Evolutionary conservation across 2,797 vertebrate species (phyloP).

Genomic region (Melanotaenia parkinsoni): DNA sequence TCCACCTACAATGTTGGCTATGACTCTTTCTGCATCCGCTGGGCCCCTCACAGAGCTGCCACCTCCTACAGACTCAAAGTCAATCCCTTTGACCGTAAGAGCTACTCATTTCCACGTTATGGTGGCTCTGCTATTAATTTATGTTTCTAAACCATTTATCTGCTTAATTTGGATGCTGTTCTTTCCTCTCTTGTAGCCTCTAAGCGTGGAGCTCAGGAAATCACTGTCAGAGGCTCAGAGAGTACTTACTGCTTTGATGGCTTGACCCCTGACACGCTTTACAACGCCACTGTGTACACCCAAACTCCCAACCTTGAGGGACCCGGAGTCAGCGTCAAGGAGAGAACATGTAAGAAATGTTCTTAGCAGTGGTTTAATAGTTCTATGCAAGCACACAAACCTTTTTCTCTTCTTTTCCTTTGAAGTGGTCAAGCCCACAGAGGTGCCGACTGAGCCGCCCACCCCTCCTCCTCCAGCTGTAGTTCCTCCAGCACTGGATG

Average conservation of each 20-base stretch:
- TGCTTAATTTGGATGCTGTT: neutral
- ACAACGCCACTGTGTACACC: constrained; percentile 90
- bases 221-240: constrained; percentile 91
- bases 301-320: constrained; percentile 96
- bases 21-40: constrained; percentile 91
- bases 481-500: constrained; percentile 92
- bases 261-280: constrained; percentile 90
- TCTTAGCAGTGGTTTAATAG: neutral
- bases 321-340: constrained; percentile 89
- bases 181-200: constrained; percentile 60
- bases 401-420: constrained; percentile 20
- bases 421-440: constrained; percentile 93
- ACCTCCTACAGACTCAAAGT: constrained; percentile 97
- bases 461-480: constrained; percentile 90
- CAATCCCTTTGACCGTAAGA: constrained; percentile 89
- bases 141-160: neutral
- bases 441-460: constrained; percentile 90
- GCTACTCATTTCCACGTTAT: neutral
- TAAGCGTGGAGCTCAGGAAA: constrained; percentile 89
- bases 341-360: constrained; percentile 87
- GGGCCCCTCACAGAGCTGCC: constrained; percentile 93
- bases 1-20: constrained; percentile 91
- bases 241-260: constrained; percentile 91
- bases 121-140: neutral
- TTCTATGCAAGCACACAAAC: neutral